Evolutionary conservation across 37 sponge, comb jelly and placozoan genomes (phyloP).

Genomic region (Crambe crambe): DNA sequence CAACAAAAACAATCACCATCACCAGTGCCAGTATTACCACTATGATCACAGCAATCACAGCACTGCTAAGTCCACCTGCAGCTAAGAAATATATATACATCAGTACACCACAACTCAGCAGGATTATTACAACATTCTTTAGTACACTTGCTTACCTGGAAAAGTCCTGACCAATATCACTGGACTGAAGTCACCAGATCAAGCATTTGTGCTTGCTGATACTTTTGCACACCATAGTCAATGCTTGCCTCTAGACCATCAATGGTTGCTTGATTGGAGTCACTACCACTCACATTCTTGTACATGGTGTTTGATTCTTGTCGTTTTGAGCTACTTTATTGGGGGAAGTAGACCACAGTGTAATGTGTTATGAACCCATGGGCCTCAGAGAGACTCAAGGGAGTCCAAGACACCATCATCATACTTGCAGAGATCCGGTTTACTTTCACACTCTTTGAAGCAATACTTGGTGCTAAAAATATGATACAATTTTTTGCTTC

Average conservation of each 20-base stretch:
- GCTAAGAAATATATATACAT: no score
- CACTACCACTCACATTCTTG: background rate
- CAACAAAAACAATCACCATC: no score
- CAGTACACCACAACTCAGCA: no score
- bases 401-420: constrained; percentile 3
- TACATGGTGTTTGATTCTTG: constrained; percentile 1
- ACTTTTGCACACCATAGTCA: constrained; percentile 15
- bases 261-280: constrained; percentile 2
- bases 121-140: no score
- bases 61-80: no score
- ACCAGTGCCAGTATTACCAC: no score
- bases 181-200: background rate
- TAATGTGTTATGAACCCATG: constrained; percentile 4
- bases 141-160: no score
- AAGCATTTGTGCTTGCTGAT: constrained; percentile 1
- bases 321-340: background rate
- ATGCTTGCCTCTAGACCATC: background rate
- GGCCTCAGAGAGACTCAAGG: constrained; percentile 13
- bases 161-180: background rate
- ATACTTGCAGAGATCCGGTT: background rate
- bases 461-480: background rate
- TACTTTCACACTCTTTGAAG: background rate
- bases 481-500: no score
- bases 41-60: no score
- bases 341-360: constrained; percentile 1